Conservation (phyloP, 2,797 vertebrate species). For the Ispidina lecontei region DNA sequence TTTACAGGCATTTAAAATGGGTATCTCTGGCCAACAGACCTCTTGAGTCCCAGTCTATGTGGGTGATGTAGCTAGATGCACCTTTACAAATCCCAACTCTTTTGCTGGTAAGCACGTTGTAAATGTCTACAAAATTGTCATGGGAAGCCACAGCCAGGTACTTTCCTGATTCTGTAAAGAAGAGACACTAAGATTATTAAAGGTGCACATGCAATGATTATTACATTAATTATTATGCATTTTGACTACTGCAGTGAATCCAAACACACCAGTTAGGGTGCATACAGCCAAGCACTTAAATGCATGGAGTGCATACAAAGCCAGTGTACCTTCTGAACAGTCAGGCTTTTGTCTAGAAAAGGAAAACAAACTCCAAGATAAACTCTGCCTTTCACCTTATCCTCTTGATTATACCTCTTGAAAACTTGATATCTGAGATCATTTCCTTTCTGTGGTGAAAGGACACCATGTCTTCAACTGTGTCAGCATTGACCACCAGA, state of each 20-base stretch:
- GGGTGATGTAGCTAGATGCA: constrained; percentile 91
- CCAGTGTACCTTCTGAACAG: neutral
- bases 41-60: constrained; percentile 95
- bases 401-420: constrained; percentile 83
- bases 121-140: constrained; percentile 97
- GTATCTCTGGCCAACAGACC: constrained; percentile 75
- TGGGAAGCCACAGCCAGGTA: constrained; percentile 96
- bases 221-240: neutral
- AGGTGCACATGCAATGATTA: neutral
- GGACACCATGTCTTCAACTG: constrained; percentile 96
- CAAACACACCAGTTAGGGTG: neutral
- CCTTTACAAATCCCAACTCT: constrained; percentile 96
- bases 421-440: constrained; percentile 96
- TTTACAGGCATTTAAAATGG: neutral
- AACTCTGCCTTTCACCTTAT: neutral
- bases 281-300: neutral
- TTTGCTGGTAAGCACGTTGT: constrained; percentile 95
- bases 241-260: neutral
- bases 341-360: neutral
- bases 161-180: constrained; percentile 88
- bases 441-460: constrained; percentile 97
- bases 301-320: neutral
- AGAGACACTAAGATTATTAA: constrained; percentile 2
- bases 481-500: constrained; percentile 95
- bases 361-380: neutral